Percentiles rank a stretch among this genome's conserved stretches.
Conservation (phyloP, 2,113 vertebrate genomes). For the Salvelinus namaycush region DNA sequence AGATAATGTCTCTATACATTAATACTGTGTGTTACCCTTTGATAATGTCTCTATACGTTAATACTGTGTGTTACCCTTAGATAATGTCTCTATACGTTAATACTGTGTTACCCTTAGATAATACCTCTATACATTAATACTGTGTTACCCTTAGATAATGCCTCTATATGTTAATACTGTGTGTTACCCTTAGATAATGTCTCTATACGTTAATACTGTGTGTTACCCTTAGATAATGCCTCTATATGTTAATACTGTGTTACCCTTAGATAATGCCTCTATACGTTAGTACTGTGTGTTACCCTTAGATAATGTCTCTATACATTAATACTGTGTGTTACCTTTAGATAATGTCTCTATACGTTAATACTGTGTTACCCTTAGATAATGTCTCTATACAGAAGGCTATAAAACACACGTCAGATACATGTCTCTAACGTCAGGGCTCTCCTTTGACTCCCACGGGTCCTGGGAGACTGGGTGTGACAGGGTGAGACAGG, state of each 20-base stretch:
- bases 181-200: too few species aligned
- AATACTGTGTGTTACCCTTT: too few species aligned
- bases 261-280: too few species aligned
- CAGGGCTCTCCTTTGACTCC: conserved; percentile 6
- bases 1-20: not conserved
- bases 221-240: too few species aligned
- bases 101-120: too few species aligned
- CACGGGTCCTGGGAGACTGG: conserved; percentile 42
- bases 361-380: too few species aligned
- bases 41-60: not conserved
- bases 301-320: too few species aligned
- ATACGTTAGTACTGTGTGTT: not conserved
- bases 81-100: not conserved
- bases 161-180: not conserved
- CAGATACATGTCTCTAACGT: not conserved
- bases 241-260: too few species aligned
- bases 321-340: too few species aligned
- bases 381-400: not conserved
- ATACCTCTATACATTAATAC: not conserved
- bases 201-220: not conserved
- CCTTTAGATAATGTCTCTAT: too few species aligned
- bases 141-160: too few species aligned
- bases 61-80: too few species aligned
- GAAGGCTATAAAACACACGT: not conserved
- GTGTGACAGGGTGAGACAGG: conserved; percentile 58